Percentiles rank a stretch among this genome's conserved stretches.
Evolutionary conservation across 2,113 vertebrate genomes (phyloP).

Genomic region (Cyprinus carpio): DNA sequence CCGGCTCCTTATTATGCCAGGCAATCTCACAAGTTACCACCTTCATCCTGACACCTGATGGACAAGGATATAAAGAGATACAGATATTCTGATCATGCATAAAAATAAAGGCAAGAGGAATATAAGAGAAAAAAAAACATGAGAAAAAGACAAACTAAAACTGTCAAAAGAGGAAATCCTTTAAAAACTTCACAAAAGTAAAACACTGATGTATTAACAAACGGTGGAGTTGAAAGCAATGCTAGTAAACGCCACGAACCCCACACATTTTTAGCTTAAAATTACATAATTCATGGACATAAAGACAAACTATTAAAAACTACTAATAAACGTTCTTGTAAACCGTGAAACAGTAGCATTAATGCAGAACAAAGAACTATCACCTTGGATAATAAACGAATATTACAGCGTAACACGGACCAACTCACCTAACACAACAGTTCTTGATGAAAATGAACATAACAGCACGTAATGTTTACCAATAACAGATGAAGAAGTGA

Average conservation of each 20-base stretch:
- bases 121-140: background rate
- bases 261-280: background rate
- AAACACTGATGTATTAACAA: background rate
- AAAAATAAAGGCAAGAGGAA: background rate
- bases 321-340: background rate
- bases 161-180: background rate
- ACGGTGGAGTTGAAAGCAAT: background rate
- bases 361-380: no score
- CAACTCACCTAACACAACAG: background rate
- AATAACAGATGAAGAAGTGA: background rate
- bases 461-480: background rate
- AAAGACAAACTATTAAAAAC: background rate
- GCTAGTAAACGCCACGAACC: background rate
- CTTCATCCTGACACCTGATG: constrained; percentile 80
- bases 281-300: background rate
- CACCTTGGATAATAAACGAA: background rate
- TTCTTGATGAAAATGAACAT: background rate
- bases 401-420: background rate
- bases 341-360: no score
- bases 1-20: constrained; percentile 97
- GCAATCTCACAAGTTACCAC: constrained; percentile 96
- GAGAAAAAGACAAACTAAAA: background rate
- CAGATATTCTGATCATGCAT: background rate
- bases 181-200: background rate
- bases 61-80: background rate